A percentile compares a stretch with the other conserved stretches of the same genome.
phyloP scores from a whole-genome alignment of 1,140 invertebrate genomes.

The Diploscapter pachys region DNA sequence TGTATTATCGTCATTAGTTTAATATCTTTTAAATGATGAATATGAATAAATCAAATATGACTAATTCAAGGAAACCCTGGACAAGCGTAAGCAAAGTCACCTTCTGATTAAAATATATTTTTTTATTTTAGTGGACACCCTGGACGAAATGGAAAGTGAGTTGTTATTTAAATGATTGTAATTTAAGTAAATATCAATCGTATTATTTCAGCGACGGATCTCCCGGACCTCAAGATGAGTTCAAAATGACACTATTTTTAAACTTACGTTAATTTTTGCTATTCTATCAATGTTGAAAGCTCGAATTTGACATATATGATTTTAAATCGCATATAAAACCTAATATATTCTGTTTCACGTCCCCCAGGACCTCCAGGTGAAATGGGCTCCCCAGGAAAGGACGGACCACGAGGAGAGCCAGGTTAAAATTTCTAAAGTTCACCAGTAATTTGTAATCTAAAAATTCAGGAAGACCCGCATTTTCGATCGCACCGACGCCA shows the following conservation, averaged over 20 bases:
- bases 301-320: background rate
- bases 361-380: slow-evolving; percentile 49
- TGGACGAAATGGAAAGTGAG: slow-evolving; percentile 42
- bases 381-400: slow-evolving; percentile 41
- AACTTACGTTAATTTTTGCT: background rate
- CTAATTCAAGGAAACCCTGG: slow-evolving; percentile 31
- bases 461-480: slow-evolving; percentile 44
- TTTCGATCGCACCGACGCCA: slow-evolving; percentile 56
- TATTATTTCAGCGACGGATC: slow-evolving; percentile 48
- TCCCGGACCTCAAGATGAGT: slow-evolving; percentile 38
- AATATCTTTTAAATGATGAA: slow-evolving; percentile 32
- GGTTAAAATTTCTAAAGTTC: slow-evolving; percentile 16
- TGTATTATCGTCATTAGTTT: too few species aligned
- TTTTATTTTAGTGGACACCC: slow-evolving; percentile 32
- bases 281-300: background rate
- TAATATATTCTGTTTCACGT: slow-evolving; percentile 15
- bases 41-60: too few species aligned
- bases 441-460: too few species aligned
- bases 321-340: background rate
- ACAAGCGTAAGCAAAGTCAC: slow-evolving; percentile 27
- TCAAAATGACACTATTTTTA: background rate
- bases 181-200: slow-evolving; percentile 13
- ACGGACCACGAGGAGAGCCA: slow-evolving; percentile 55
- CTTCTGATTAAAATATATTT: too few species aligned
- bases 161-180: too few species aligned